Evolutionary conservation across 1,140 invertebrate genomes (phyloP).

Genomic region (Colletes gigas): DNA sequence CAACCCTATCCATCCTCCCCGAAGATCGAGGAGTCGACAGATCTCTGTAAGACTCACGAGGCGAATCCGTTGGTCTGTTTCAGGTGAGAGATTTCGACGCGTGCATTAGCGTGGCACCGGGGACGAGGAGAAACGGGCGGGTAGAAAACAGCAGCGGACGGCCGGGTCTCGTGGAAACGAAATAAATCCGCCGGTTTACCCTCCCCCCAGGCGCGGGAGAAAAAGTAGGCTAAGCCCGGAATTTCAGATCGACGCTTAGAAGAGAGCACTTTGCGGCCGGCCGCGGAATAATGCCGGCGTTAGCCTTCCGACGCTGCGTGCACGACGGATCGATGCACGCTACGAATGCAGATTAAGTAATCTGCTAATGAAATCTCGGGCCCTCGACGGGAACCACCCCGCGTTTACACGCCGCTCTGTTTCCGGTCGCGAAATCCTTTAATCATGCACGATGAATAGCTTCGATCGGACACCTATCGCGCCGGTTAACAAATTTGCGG

Average conservation of each 20-base stretch:
- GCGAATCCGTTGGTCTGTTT: constrained; percentile 53
- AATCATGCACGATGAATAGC: constrained; percentile 36
- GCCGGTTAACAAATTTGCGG: constrained; percentile 24
- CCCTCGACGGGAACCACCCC: not conserved
- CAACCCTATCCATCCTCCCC: too few relatives aligned
- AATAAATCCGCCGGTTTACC: constrained; percentile 52
- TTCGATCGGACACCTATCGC: not conserved
- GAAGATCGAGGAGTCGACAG: too few relatives aligned
- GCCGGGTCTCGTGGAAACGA: not conserved
- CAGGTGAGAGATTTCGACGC: constrained; percentile 63
- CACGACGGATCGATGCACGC: constrained; percentile 27
- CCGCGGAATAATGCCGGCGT: constrained; percentile 47
- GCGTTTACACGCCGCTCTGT: constrained; percentile 2
- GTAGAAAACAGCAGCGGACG: not conserved
- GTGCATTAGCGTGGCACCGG: not conserved
- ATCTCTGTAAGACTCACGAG: constrained; percentile 7
- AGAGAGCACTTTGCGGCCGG: constrained; percentile 36
- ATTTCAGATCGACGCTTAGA: constrained; percentile 47
- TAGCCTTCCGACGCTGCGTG: constrained; percentile 19
- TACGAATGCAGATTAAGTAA: constrained; percentile 55
- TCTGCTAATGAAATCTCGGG: constrained; percentile 49
- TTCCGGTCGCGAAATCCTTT: constrained; percentile 7
- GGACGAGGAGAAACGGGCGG: constrained; percentile 7
- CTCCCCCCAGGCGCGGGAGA: not conserved
- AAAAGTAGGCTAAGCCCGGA: constrained; percentile 54